phyloP scores from a whole-genome alignment of 2,888 invertebrate species.

The Junonia oenone region DNA sequence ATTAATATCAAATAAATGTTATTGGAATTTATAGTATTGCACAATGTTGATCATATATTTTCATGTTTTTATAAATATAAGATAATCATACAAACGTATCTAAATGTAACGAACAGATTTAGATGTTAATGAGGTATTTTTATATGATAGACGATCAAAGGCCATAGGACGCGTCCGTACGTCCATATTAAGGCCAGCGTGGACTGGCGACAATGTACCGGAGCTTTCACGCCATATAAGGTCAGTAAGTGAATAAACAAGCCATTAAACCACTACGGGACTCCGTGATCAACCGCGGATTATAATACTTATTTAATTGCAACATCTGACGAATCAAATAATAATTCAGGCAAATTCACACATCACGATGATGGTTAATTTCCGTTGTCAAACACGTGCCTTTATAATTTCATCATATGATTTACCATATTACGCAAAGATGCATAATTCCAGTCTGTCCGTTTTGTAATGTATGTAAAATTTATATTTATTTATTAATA shows the following conservation, averaged over 20 bases:
- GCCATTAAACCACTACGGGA: constrained; percentile 59
- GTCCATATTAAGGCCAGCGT: constrained; percentile 51
- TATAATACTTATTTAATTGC: constrained; percentile 63
- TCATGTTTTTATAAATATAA: no score
- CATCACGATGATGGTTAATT: no score
- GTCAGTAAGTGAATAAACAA: constrained; percentile 60
- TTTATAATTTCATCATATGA: neutral
- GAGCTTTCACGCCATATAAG: constrained; percentile 76
- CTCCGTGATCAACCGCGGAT: constrained; percentile 61
- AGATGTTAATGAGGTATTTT: constrained; percentile 14
- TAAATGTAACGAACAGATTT: neutral
- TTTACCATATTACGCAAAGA: no score
- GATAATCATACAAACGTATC: neutral
- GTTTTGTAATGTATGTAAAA: no score
- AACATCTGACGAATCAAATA: constrained; percentile 33
- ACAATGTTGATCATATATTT: no score
- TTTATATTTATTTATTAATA: no score
- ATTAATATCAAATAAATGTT: no score
- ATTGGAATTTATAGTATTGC: no score
- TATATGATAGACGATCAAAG: constrained; percentile 40
- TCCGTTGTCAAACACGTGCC: neutral
- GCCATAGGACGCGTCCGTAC: constrained; percentile 52
- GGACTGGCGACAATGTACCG: constrained; percentile 67
- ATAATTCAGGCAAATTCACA: neutral
- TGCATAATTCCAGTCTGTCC: no score